Conservation (phyloP, 2,113 vertebrate species). For the Poeciliopsis occidentalis region DNA sequence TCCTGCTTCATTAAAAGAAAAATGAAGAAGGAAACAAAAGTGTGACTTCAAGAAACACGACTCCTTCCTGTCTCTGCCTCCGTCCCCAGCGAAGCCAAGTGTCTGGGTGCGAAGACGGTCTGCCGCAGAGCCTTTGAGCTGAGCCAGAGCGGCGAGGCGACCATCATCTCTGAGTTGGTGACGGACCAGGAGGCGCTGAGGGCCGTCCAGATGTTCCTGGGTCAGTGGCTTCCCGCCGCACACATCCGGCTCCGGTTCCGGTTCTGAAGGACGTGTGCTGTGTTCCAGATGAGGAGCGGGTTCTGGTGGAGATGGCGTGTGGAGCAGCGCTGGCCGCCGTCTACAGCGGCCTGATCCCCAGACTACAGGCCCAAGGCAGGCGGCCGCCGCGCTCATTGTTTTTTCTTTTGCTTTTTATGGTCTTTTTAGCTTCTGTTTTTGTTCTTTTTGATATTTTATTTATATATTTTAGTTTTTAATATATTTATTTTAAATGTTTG, state of each 20-base stretch:
- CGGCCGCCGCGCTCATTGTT: too few species aligned
- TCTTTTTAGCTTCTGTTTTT: too few species aligned
- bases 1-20: too few species aligned
- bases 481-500: too few species aligned
- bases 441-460: too few species aligned
- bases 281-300: slow-evolving; percentile 82
- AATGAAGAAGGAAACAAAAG: too few species aligned
- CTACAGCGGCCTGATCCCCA: slow-evolving; percentile 73
- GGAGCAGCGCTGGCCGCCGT: slow-evolving; percentile 80
- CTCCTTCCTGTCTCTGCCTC: background rate
- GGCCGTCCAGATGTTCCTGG: slow-evolving; percentile 80
- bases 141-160: slow-evolving; percentile 59
- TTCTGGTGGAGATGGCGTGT: slow-evolving; percentile 84
- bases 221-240: slow-evolving; percentile 49
- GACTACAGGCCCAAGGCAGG: slow-evolving; percentile 75
- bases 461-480: too few species aligned
- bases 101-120: slow-evolving; percentile 80
- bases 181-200: slow-evolving; percentile 79
- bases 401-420: too few species aligned
- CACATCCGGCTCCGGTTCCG: too few species aligned
- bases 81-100: slow-evolving; percentile 72
- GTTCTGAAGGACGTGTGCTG: too few species aligned
- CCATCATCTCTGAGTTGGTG: slow-evolving; percentile 79
- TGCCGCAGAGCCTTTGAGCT: slow-evolving; percentile 77
- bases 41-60: too few species aligned